Evolutionary conservation across 2,113 vertebrate genomes (phyloP).

Genomic region (Craseonycteris thonglongyai): DNA sequence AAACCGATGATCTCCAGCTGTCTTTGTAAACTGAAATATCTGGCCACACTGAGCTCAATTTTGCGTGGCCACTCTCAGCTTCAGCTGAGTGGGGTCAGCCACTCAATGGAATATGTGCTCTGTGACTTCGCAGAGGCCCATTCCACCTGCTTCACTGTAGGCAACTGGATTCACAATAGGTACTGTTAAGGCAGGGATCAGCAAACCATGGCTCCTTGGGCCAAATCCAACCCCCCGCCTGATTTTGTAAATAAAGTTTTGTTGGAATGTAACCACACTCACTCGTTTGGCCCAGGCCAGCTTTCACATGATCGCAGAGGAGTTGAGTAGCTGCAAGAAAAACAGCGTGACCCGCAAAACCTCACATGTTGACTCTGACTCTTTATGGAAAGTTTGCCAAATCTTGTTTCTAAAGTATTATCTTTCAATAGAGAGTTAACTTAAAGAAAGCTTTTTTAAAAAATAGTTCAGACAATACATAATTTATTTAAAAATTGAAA

Average conservation of each 20-base stretch:
- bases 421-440: background rate
- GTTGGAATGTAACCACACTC: background rate
- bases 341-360: background rate
- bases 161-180: background rate
- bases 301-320: background rate
- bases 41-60: background rate
- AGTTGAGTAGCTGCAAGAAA: background rate
- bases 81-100: background rate
- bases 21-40: background rate
- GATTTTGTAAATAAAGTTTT: background rate
- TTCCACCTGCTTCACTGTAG: too few species aligned
- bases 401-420: background rate
- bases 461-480: background rate
- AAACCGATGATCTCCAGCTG: background rate
- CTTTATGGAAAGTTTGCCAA: background rate
- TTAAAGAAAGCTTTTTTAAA: background rate
- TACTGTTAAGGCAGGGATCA: background rate
- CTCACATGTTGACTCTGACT: background rate
- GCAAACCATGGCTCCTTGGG: background rate
- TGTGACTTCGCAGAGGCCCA: background rate
- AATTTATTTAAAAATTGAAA: background rate
- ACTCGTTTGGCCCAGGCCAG: background rate
- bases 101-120: fast-evolving
- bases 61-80: background rate
- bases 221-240: background rate